Percentiles rank a stretch among this genome's conserved stretches.
Conservation (phyloP, 2,888 invertebrate species). For the Xestia ashworthii region DNA sequence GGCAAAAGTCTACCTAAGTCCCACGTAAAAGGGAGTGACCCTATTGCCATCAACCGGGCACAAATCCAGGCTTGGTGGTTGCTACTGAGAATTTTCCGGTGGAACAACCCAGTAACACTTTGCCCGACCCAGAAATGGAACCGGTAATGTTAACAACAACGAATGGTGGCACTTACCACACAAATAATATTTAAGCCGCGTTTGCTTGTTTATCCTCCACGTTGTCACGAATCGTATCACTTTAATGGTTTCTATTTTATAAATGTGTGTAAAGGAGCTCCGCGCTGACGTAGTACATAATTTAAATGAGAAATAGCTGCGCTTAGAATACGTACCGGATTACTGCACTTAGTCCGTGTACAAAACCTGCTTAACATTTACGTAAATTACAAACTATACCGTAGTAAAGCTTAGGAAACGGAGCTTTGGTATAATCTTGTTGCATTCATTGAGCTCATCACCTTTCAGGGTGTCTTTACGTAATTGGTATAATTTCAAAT, state of each 20-base stretch:
- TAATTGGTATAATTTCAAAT: too few relatives aligned
- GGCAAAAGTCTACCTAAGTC: background rate
- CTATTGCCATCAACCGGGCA: too few relatives aligned
- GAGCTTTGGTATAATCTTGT: too few relatives aligned
- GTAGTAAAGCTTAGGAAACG: background rate
- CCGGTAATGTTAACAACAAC: conserved; percentile 12
- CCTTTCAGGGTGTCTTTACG: too few relatives aligned
- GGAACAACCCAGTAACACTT: background rate
- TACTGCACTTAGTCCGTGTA: background rate
- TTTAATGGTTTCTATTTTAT: conserved; percentile 22
- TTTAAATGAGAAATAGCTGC: conserved; percentile 1
- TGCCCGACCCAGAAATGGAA: background rate
- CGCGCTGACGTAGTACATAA: background rate
- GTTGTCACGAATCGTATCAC: conserved; percentile 10
- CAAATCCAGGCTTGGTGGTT: background rate
- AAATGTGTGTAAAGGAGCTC: background rate
- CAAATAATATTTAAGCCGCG: background rate
- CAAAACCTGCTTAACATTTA: background rate
- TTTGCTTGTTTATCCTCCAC: conserved; percentile 2
- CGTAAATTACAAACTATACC: too few relatives aligned
- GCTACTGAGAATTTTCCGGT: too few relatives aligned
- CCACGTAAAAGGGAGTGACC: too few relatives aligned
- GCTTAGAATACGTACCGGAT: background rate
- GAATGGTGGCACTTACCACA: background rate
- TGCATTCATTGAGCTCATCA: too few relatives aligned